Evolutionary conservation across 2,113 vertebrate genomes (phyloP).

Genomic region (Acrocephalus arundinaceus): DNA sequence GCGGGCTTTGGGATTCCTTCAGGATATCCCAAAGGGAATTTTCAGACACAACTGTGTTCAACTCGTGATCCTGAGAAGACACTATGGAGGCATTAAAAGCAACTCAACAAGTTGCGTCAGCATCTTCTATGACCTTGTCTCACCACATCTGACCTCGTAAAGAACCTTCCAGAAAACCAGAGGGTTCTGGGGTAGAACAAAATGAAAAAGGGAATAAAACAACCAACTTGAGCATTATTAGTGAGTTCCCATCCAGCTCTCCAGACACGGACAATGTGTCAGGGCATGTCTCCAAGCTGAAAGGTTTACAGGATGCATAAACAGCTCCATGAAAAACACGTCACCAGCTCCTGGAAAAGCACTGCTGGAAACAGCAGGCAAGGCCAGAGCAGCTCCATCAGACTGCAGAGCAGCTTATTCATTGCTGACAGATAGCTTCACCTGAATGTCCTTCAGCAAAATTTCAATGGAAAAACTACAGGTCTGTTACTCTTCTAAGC

Average conservation of each 20-base stretch:
- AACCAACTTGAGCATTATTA: not conserved
- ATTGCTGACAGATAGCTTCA: not conserved
- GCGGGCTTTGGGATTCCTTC: fast-evolving
- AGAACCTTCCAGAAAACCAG: not conserved
- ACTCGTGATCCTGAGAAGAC: not conserved
- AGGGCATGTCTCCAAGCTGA: not conserved
- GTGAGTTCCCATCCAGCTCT: not conserved
- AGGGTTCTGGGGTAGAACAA: not conserved
- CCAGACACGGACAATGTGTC: not conserved
- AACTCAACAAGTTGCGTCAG: not conserved
- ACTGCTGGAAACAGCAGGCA: not conserved
- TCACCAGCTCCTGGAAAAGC: not conserved
- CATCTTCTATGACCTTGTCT: not conserved
- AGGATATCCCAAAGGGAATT: not conserved
- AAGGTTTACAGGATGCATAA: not conserved
- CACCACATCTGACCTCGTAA: not conserved
- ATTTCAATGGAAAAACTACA: not conserved
- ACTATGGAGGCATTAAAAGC: not conserved
- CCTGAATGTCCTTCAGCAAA: not conserved
- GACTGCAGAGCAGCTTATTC: not conserved
- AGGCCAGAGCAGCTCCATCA: not conserved
- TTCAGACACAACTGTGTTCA: not conserved
- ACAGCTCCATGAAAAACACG: not conserved
- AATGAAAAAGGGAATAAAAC: not conserved
- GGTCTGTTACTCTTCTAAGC: not conserved